Conservation (phyloP, 2,888 invertebrate genomes). For the Volucella zonaria region DNA sequence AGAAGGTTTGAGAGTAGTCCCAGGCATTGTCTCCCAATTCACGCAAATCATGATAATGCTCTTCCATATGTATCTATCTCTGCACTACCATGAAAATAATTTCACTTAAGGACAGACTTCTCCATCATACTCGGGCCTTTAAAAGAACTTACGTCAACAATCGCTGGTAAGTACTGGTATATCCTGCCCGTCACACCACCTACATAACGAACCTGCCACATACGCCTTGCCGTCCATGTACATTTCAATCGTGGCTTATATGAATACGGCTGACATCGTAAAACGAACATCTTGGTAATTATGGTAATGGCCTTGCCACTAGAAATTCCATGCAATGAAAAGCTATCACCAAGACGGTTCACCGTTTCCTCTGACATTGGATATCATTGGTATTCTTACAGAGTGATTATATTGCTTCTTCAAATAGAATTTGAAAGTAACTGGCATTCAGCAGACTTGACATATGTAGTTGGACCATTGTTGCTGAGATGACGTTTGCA, state of each 20-base stretch:
- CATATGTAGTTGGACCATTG: too few relatives aligned
- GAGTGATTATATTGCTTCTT: slow-evolving; percentile 39
- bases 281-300: not conserved
- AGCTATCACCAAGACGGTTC: not conserved
- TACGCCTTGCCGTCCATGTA: slow-evolving; percentile 55
- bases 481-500: too few relatives aligned
- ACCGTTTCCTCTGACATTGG: too few relatives aligned
- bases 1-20: too few relatives aligned
- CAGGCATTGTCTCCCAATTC: too few relatives aligned
- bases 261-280: slow-evolving; percentile 47
- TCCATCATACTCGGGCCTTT: not conserved
- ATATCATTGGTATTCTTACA: too few relatives aligned
- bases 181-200: slow-evolving; percentile 58
- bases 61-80: too few relatives aligned
- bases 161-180: slow-evolving; percentile 26
- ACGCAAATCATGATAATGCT: too few relatives aligned
- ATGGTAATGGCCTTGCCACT: too few relatives aligned
- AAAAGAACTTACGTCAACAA: slow-evolving; percentile 55
- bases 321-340: not conserved
- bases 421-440: not conserved
- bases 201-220: slow-evolving; percentile 58
- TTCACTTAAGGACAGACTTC: not conserved
- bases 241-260: slow-evolving; percentile 55
- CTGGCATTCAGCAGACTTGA: too few relatives aligned
- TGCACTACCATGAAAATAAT: too few relatives aligned